Conservation (phyloP, 2,113 vertebrate species). For the Megatriorchis doriae region DNA sequence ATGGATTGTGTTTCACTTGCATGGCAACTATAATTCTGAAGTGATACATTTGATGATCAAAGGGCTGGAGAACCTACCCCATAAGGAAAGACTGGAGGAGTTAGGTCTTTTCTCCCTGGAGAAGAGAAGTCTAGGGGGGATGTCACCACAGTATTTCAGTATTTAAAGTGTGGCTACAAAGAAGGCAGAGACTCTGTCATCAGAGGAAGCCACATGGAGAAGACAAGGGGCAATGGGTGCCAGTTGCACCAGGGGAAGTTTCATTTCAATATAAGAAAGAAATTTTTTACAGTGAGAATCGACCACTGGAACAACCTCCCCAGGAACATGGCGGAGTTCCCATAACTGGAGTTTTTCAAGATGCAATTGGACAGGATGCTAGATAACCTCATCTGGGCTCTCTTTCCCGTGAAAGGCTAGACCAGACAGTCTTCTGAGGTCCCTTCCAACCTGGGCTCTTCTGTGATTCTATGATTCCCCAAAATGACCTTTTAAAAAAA, state of each 20-base stretch:
- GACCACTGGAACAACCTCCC: neutral
- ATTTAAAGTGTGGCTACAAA: neutral
- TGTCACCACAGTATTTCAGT: neutral
- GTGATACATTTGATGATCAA: neutral
- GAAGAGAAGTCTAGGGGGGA: neutral
- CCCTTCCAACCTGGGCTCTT: neutral
- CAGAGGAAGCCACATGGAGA: neutral
- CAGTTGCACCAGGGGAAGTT: neutral
- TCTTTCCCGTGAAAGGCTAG: neutral
- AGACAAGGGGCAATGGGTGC: neutral
- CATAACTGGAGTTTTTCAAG: neutral
- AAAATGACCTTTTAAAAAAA: neutral
- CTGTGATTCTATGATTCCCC: neutral
- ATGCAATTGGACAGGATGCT: neutral
- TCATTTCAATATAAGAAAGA: neutral
- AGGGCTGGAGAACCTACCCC: neutral
- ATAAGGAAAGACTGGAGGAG: neutral
- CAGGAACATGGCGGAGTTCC: neutral
- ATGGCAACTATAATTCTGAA: neutral
- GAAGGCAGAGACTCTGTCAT: neutral
- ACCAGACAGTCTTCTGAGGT: neutral
- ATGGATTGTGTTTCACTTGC: neutral
- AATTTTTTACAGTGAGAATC: neutral
- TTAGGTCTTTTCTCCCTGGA: neutral
- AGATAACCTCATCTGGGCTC: neutral